Conservation (phyloP, 2,113 vertebrate species). For the Suncus etruscus region DNA sequence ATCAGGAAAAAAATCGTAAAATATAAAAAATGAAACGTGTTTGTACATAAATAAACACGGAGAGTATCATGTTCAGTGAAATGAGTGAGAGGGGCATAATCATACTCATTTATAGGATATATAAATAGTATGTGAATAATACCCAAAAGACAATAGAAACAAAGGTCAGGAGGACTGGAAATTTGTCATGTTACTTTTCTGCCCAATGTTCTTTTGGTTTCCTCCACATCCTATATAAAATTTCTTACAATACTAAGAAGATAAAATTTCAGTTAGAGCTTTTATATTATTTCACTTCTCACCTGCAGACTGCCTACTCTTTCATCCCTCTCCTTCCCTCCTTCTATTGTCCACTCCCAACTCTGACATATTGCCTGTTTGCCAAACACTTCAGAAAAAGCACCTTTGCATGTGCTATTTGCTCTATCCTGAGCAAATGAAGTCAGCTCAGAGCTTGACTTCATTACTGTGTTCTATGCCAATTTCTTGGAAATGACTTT, state of each 20-base stretch:
- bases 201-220: conserved; percentile 60
- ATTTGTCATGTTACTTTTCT: conserved; percentile 28
- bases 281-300: neutral
- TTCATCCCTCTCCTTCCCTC: neutral
- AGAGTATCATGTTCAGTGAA: too few relatives aligned
- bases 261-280: neutral
- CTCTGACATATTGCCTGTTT: neutral
- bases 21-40: too few relatives aligned
- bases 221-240: conserved; percentile 27
- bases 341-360: too few relatives aligned
- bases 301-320: neutral
- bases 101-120: too few relatives aligned
- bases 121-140: too few relatives aligned
- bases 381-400: neutral
- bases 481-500: neutral
- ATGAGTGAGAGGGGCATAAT: too few relatives aligned
- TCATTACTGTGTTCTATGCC: neutral
- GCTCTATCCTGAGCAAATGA: neutral
- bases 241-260: conserved; percentile 53
- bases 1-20: too few relatives aligned
- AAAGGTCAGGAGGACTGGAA: too few relatives aligned
- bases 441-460: neutral
- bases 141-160: too few relatives aligned
- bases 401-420: neutral
- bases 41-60: too few relatives aligned